Conservation (phyloP, 2,113 vertebrate species). For the Athene cunicularia region DNA sequence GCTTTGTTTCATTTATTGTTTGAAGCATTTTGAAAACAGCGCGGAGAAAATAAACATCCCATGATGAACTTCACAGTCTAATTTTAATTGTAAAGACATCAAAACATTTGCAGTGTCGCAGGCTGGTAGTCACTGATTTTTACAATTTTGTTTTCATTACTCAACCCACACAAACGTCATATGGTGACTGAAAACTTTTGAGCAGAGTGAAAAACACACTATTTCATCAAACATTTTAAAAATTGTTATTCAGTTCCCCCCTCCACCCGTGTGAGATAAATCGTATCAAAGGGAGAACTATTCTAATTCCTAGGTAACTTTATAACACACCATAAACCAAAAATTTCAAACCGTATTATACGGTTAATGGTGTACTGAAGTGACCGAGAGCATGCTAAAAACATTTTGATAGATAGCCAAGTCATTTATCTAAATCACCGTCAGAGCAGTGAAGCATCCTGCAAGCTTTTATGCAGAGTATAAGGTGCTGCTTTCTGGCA, state of each 20-base stretch:
- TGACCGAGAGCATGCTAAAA: conserved; percentile 77
- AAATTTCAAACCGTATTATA: conserved; percentile 68
- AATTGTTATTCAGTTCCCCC: background rate
- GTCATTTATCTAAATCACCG: conserved; percentile 88
- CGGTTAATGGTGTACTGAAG: conserved; percentile 72
- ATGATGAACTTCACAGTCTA: background rate
- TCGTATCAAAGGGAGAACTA: background rate
- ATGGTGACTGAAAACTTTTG: conserved; percentile 61
- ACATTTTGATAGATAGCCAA: conserved; percentile 82
- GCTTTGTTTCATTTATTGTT: background rate
- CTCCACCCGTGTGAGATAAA: background rate
- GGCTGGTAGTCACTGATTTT: conserved; percentile 53
- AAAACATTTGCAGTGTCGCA: conserved; percentile 38
- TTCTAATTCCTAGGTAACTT: conserved; percentile 66
- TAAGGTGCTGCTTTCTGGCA: conserved; percentile 49
- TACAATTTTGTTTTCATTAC: conserved; percentile 66
- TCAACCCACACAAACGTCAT: conserved; percentile 56
- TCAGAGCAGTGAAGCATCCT: conserved; percentile 78
- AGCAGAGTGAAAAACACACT: conserved; percentile 5
- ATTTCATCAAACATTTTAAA: background rate
- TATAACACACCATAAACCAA: conserved; percentile 60
- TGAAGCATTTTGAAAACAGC: background rate
- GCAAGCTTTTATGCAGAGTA: conserved; percentile 61
- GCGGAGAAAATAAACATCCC: background rate
- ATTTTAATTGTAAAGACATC: conserved; percentile 31